Base-by-base conservation (phyloP, 1,140 invertebrate genomes). In the Drosophila subpulchrella region DNA sequence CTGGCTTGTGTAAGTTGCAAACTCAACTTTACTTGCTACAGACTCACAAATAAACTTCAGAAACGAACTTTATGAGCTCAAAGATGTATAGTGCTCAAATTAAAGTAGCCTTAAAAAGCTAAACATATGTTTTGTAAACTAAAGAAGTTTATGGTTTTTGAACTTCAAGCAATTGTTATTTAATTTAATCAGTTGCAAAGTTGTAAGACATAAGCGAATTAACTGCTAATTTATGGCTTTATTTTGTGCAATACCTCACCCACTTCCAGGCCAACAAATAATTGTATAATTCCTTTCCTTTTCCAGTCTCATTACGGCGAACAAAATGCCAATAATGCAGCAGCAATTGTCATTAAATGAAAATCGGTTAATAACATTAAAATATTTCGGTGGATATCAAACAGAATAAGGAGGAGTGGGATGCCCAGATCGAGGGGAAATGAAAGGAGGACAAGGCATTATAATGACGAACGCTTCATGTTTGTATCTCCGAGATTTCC, bases 281-380 rank as follows among this genome's bases (percentile, higher is more conserved):
- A 63, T 51, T 50, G 20, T 57, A 47, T 42, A 61, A 57, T 42
- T 54, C n/a, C 39, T 11, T 4, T 17, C 65, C 72, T 63, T 76
- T 83, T 70, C 20, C 44, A 42, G 10, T 30, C 51, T 71, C 66
- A 65, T 75, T 65, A 51, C 51, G 55, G 56, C 47, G 42, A 48
- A 20, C 38, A 54, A n/a, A 47, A 55, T 75, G 34, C 50, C 51
- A 77, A 61, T 73, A 65, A 70, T 79, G 41, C 63, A 56, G 50
- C 30, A 48, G 59, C 39, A 61, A 70, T 50, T 65, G 78, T 53
- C 81, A 62, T 81, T 86, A 78, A 75, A 63, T 78, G 63, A 61
- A 65, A 81, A 78, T 81, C 76, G 75, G 76, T 75, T 67, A 86
- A 85, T 85, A 81, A 75, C 75, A 85, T 85, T 86, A 78, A 85